Evolutionary conservation across 2,113 vertebrate species (phyloP).

Genomic region (Leptobrachium leishanense): DNA sequence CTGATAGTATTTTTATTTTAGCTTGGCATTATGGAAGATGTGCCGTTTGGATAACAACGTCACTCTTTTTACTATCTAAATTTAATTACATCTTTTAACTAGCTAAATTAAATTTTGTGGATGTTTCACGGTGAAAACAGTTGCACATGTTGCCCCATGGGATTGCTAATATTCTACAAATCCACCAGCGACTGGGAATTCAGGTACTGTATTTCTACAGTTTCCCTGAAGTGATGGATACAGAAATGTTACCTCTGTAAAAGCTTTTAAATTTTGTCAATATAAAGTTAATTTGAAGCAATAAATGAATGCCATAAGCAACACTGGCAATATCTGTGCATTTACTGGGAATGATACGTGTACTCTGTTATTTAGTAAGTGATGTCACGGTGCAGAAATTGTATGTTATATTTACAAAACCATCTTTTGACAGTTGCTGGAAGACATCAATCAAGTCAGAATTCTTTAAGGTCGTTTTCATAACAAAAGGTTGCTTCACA

Average conservation of each 20-base stretch:
- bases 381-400: neutral
- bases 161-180: too few relatives aligned
- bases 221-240: neutral
- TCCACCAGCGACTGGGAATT: too few relatives aligned
- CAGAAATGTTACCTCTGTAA: neutral
- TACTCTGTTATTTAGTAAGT: neutral
- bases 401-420: neutral
- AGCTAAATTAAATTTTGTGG: too few relatives aligned
- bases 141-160: too few relatives aligned
- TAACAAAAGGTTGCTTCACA: too few relatives aligned
- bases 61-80: too few relatives aligned
- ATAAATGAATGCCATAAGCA: neutral
- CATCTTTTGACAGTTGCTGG: neutral
- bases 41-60: too few relatives aligned
- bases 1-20: too few relatives aligned
- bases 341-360: neutral
- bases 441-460: neutral
- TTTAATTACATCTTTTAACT: too few relatives aligned
- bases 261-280: slow-evolving; percentile 14
- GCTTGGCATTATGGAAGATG: too few relatives aligned
- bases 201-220: too few relatives aligned
- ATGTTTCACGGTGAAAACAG: too few relatives aligned
- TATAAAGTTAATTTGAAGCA: slow-evolving; percentile 24
- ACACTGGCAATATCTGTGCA: neutral
- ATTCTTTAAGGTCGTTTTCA: neutral